phyloP scores from a whole-genome alignment of 2,888 invertebrate species.

The Gymnocheta viridis region DNA sequence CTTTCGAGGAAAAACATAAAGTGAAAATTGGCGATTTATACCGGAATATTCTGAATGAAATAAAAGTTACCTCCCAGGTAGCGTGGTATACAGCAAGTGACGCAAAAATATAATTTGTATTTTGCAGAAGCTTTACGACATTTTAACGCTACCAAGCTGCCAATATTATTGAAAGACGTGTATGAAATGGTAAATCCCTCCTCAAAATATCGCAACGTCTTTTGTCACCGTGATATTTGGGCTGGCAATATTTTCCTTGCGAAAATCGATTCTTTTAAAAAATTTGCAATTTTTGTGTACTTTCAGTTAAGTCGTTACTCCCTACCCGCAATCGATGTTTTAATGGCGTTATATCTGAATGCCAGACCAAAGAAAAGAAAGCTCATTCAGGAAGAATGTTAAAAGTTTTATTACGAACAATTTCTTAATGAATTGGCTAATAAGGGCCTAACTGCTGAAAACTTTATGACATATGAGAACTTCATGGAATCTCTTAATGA shows the following conservation, averaged over 20 bases:
- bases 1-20: no score
- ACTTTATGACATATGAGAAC: conserved; percentile 76
- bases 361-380: conserved; percentile 72
- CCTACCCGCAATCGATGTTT: conserved; percentile 79
- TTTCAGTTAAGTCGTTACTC: conserved; percentile 79
- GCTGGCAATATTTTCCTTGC: conserved; percentile 79
- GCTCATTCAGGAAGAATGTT: conserved; percentile 67
- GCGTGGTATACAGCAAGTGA: no score
- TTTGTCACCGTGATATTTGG: conserved; percentile 82
- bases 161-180: conserved; percentile 73
- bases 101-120: no score
- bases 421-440: conserved; percentile 76
- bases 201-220: conserved; percentile 81
- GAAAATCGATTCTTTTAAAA: conserved; percentile 50
- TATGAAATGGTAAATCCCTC: conserved; percentile 78
- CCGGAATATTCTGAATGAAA: no score
- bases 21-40: no score
- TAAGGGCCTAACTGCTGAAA: conserved; percentile 74
- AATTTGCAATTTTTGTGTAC: conserved; percentile 77
- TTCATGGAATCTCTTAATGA: conserved; percentile 79
- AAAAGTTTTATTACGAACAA: conserved; percentile 72
- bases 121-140: no score
- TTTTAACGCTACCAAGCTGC: conserved; percentile 75
- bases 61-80: no score
- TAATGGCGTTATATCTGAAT: conserved; percentile 76